Percentiles rank a stretch among this genome's conserved stretches.
phyloP scores from a whole-genome alignment of 1,140 invertebrate genomes.

The Trichonephila inaurata region DNA sequence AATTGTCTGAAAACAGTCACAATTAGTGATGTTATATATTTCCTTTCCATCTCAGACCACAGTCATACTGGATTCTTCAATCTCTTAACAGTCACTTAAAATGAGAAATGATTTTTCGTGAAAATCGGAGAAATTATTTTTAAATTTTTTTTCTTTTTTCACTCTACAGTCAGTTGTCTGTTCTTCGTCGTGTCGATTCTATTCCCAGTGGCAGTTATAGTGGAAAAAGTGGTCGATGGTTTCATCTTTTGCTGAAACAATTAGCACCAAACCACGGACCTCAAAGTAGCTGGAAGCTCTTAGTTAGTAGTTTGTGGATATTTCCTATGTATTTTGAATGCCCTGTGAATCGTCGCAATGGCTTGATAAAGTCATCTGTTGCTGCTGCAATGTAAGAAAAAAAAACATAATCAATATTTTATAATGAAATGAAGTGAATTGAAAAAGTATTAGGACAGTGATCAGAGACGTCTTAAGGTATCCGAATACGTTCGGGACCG shows the following conservation, averaged over 20 bases:
- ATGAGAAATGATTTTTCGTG: constrained; percentile 18
- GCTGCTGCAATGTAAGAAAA: not conserved
- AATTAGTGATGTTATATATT: constrained; percentile 46
- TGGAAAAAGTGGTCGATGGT: constrained; percentile 73
- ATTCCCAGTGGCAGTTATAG: constrained; percentile 60
- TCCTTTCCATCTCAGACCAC: not conserved
- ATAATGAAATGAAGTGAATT: too few relatives aligned
- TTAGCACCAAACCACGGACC: constrained; percentile 72
- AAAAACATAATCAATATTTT: not conserved
- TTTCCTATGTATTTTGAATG: constrained; percentile 68
- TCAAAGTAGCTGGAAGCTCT: constrained; percentile 73
- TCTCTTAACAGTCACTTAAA: not conserved
- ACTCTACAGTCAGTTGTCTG: not conserved
- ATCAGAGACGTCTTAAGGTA: too few relatives aligned
- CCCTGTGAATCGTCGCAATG: constrained; percentile 56
- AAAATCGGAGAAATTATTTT: not conserved
- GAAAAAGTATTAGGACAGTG: too few relatives aligned
- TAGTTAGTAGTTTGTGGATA: constrained; percentile 67
- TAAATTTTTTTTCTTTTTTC: not conserved
- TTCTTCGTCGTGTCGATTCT: not conserved
- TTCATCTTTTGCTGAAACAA: constrained; percentile 68
- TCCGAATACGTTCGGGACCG: too few relatives aligned
- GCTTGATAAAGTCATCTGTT: constrained; percentile 57
- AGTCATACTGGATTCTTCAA: not conserved
- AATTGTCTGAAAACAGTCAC: constrained; percentile 55